These are phyloP conservation scores for Kradibia gibbosae DNA, from an alignment of 1,140 invertebrate species.

Conservation along the genomic window DNA sequence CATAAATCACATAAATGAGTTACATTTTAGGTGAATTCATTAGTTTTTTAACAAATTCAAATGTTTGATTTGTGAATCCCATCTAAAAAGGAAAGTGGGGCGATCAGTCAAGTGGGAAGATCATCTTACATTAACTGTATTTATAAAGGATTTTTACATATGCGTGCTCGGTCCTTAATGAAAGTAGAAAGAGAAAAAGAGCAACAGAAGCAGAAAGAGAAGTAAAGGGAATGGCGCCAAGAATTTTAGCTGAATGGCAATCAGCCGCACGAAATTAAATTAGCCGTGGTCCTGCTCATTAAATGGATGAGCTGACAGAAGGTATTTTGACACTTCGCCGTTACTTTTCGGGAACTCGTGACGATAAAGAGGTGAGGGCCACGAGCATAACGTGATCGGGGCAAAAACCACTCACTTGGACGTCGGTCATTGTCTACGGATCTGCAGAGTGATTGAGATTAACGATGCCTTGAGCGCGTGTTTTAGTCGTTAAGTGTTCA, in stretches of 20 bases:
- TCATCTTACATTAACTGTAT: not conserved
- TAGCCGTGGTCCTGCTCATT: conserved; percentile 23
- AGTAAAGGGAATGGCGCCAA: too few relatives aligned
- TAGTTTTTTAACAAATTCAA: too few relatives aligned
- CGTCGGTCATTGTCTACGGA: not conserved
- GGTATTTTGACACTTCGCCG: conserved; percentile 32
- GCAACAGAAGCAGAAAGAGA: too few relatives aligned
- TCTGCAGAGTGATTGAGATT: not conserved
- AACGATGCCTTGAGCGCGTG: not conserved
- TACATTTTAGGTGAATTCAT: too few relatives aligned
- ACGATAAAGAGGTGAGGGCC: not conserved
- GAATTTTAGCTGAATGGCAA: too few relatives aligned
- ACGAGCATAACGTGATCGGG: not conserved
- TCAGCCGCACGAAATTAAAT: conserved; percentile 41
- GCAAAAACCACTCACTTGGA: not conserved
- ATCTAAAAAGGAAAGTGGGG: too few relatives aligned
- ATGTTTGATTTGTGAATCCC: too few relatives aligned
- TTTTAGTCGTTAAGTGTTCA: not conserved
- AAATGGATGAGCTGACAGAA: conserved; percentile 21
- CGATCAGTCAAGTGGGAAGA: not conserved
- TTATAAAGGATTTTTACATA: conserved; percentile 36
- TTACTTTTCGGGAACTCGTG: not conserved
- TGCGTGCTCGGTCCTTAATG: not conserved
- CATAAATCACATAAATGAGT: too few relatives aligned
- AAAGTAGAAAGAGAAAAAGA: not conserved